Conservation (phyloP, 2,797 vertebrate species). For the Distichodus sexfasciatus region DNA sequence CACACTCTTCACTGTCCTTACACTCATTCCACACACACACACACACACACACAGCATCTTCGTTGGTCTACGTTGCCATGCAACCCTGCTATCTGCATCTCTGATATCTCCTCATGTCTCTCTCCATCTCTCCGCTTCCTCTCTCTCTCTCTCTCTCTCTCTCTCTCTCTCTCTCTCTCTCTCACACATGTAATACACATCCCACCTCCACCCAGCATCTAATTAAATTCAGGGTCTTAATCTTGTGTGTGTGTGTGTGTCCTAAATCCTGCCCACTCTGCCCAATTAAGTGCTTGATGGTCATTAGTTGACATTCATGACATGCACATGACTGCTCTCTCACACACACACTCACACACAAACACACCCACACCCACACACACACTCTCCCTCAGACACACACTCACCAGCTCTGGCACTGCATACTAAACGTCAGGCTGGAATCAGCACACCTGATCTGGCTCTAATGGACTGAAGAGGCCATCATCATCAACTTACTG, state of each 20-base stretch:
- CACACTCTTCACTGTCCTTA: neutral
- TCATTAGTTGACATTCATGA: constrained; percentile 69
- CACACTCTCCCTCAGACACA: constrained; percentile 62
- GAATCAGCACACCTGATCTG: constrained; percentile 59
- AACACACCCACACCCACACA: too few relatives aligned
- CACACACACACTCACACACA: constrained; percentile 56
- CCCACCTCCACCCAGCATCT: neutral
- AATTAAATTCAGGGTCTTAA: neutral
- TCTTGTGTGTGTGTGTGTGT: neutral
- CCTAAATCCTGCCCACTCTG: constrained; percentile 50
- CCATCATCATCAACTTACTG: too few relatives aligned
- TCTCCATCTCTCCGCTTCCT: neutral
- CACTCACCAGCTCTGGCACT: constrained; percentile 47
- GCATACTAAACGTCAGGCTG: constrained; percentile 63
- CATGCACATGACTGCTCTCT: constrained; percentile 50
- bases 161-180: neutral
- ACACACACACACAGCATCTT: too few relatives aligned
- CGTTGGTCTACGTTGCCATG: too few relatives aligned
- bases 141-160: neutral
- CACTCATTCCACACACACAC: neutral
- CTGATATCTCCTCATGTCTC: too few relatives aligned
- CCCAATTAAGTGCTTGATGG: constrained; percentile 66
- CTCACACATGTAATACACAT: neutral
- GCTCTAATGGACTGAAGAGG: constrained; percentile 67
- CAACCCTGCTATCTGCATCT: too few relatives aligned